Evolutionary conservation across 2,797 vertebrate species (phyloP), one percentile per base, ranked within the genome.

Genomic region (Eremophila alpestris): DNA sequence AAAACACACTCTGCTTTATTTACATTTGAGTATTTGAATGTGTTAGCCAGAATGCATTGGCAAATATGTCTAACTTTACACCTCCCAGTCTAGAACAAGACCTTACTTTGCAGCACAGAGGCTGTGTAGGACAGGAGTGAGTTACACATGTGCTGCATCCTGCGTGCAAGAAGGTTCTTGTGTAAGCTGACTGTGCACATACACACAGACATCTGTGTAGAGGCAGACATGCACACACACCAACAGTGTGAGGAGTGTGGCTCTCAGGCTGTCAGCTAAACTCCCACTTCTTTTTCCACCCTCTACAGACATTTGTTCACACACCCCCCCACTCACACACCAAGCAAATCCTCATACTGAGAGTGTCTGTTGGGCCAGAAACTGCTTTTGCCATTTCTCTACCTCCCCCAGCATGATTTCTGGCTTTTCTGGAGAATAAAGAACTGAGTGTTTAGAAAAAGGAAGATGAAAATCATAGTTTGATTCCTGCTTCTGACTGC

Each of bases 1-100:
- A 93, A 97, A 96, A 73, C 67, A 86, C 65, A 67, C 58, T 52
- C 52, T 88, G 29, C 73, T 93, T 93, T 94, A 78, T 96, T 94
- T 92, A 86, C 55, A 34, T 76, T 91, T 80, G 51, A 59, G 41
- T 48, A 70, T 95, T 83, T 81, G 51, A 76, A 89, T 46, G 67
- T 79, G 91, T 76, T 88, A 88, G 84, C 89, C 52, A 82, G 75
- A 92, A 94, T 36, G 23, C 45, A 15, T 82, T 95, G 94, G 89
- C 87, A 90, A 83, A 60, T 45, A 16, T 19, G 20, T 58, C 73
- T 73, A 83, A 94, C 36, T 92, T 95, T 89, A 88, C 93, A 92
- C 87, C 63, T 96, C 83, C 70, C 22, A 30, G 63, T 76, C 89
- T 69, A 88, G 84, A 94, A 56, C 51, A 94, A 69, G 70, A 55